Evolutionary conservation across 2,888 invertebrate genomes (phyloP), one percentile per base, ranked within the genome.

Genomic region (Tenthredo notha): DNA sequence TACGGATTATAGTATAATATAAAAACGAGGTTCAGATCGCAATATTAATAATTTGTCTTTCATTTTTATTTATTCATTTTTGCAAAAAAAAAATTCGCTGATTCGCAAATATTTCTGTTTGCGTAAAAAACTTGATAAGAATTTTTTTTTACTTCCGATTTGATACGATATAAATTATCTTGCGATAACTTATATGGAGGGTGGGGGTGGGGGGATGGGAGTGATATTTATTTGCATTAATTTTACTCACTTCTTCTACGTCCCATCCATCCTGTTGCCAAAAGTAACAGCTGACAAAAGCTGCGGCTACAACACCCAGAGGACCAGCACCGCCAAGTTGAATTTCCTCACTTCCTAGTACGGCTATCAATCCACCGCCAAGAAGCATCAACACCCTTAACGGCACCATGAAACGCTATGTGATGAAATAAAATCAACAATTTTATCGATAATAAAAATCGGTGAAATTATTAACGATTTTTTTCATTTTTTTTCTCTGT

Each of bases 211-310:
- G 40, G 21, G 67, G 29, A 40, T 40, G 2, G 40, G 47, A 3
- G 9, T 43, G 1, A 10, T 10, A 10, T 43, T 12, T 47, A 47
- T 4, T 47, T 47, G 15, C 47, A 15, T 12, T 47, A 12, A 61
- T 61, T 61, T 61, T 80, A 93, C 94, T 93, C 88, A 94, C 94
- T 88, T 97, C 97, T 85, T 98, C 98, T 37, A 97, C 95, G 83
- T 97, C 97, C 98, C 98, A 98, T 70, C 97, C 98, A 89, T 97
- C 96, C 86, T 96, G 95, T 74, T 96, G 95, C 98, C 98, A 98
- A 91, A 96, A 96, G 89, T 96, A 95, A 89, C 97, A 95, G 37
- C 97, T 97, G 83, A 97, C 95, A 92, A 98, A 98, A 0, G 97
- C 97, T 5, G 97, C 96, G 9, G 97, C 96, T 5, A 98, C 97